A percentile compares a stretch with the other conserved stretches of the same genome.
Evolutionary conservation across 53 echinoderm and acorn worm genomes (phyloP).

Genomic region (Astropecten irregularis): DNA sequence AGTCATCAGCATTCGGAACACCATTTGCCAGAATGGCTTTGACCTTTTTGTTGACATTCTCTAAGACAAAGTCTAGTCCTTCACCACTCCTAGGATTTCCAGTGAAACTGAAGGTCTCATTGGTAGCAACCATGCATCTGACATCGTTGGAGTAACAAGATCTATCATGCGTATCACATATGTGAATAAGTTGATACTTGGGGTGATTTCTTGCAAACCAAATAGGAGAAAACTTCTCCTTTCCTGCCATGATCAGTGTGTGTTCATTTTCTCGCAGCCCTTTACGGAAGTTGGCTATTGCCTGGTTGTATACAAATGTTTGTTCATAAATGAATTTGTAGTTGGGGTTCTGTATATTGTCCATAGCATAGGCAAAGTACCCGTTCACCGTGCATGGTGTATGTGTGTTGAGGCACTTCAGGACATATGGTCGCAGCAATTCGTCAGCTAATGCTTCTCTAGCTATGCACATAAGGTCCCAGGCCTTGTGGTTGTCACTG

Average conservation of each 20-base stretch:
- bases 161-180: conserved; percentile 41
- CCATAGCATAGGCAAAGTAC: conserved; percentile 66
- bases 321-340: too few relatives aligned
- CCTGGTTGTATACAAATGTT: conserved; percentile 45
- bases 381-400: conserved; percentile 27
- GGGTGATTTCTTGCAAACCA: conserved; percentile 66
- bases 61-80: conserved; percentile 32
- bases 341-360: too few relatives aligned
- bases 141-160: conserved; percentile 27
- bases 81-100: conserved; percentile 44
- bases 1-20: conserved; percentile 42
- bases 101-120: conserved; percentile 11
- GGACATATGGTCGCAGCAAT: conserved; percentile 58
- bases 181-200: conserved; percentile 57
- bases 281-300: conserved; percentile 53
- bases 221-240: conserved; percentile 56
- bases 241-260: conserved; percentile 42
- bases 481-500: conserved; percentile 66
- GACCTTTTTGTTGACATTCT: conserved; percentile 33
- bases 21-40: conserved; percentile 31
- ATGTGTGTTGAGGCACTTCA: background rate
- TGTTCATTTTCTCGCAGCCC: conserved; percentile 48
- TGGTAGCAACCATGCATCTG: background rate
- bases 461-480: conserved; percentile 62
- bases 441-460: conserved; percentile 58